Evolutionary conservation across 2,113 vertebrate species (phyloP).

Genomic region (Zosterops pallidus): DNA sequence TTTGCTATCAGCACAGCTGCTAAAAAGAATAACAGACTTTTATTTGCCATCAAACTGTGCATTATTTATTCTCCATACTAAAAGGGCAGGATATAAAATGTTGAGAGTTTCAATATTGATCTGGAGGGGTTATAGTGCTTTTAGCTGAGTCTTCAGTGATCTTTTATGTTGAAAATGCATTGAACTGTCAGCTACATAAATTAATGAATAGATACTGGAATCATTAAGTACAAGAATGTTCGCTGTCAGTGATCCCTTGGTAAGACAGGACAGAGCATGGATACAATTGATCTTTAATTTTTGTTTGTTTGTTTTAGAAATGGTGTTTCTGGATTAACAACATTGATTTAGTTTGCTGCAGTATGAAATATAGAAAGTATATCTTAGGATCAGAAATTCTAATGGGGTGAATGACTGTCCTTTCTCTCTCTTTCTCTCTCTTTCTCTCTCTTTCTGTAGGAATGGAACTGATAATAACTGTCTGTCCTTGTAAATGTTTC

Average conservation of each 20-base stretch:
- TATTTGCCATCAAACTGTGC: background rate
- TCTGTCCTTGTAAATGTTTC: background rate
- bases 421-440: background rate
- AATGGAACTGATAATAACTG: background rate
- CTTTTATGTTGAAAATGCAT: slow-evolving; percentile 13
- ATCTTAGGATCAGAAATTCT: background rate
- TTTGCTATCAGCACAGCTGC: background rate
- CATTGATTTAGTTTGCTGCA: background rate
- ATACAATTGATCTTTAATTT: background rate
- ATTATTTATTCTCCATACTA: slow-evolving; percentile 25
- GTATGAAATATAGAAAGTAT: background rate
- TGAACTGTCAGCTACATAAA: background rate
- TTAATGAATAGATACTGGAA: background rate
- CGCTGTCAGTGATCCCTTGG: background rate
- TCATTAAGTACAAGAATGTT: background rate
- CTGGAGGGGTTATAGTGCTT: background rate
- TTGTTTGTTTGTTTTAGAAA: background rate
- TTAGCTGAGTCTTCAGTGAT: background rate
- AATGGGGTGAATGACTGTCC: background rate
- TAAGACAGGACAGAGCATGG: background rate
- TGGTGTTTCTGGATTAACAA: background rate
- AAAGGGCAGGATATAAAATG: slow-evolving; percentile 27
- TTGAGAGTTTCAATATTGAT: slow-evolving; percentile 39
- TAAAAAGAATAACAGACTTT: slow-evolving; percentile 1
- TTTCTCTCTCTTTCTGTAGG: background rate